phyloP scores from a whole-genome alignment of 2,113 vertebrate genomes.

The Mustela nigripes region DNA sequence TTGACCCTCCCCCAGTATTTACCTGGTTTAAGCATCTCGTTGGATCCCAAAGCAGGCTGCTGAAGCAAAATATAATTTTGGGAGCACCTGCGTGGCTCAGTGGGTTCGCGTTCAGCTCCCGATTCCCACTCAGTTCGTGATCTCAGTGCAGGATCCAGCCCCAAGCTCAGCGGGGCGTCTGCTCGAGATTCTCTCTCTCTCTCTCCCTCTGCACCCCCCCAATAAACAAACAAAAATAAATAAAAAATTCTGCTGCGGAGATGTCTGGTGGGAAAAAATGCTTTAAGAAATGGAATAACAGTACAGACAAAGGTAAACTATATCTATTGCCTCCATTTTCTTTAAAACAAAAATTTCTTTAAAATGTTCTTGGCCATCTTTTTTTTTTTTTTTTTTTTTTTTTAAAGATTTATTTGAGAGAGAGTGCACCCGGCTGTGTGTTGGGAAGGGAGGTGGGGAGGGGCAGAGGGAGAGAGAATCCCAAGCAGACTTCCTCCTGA shows the following conservation, averaged over 20 bases:
- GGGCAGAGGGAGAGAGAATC: neutral
- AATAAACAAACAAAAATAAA: neutral
- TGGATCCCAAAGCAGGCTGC: neutral
- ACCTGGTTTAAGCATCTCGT: neutral
- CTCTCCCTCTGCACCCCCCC: neutral
- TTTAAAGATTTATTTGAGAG: neutral
- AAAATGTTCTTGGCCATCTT: neutral
- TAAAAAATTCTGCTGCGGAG: neutral
- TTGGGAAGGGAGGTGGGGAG: too few relatives aligned
- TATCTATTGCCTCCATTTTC: neutral
- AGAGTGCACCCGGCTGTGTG: rapidly evolving
- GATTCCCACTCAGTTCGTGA: neutral
- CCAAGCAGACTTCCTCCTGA: neutral
- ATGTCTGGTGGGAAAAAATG: neutral
- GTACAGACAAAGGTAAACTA: neutral
- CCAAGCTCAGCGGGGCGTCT: neutral
- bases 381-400: neutral
- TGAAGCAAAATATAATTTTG: neutral
- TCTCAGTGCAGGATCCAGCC: neutral
- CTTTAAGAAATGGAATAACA: neutral
- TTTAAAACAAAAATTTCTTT: neutral
- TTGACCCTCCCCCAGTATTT: neutral
- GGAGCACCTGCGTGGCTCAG: neutral
- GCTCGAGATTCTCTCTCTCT: neutral
- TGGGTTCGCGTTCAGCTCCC: neutral